A percentile compares a stretch with the other conserved stretches of the same genome.
Evolutionary conservation across 2,797 vertebrate species (phyloP).

Genomic region (Triplophysa bombifrons): DNA sequence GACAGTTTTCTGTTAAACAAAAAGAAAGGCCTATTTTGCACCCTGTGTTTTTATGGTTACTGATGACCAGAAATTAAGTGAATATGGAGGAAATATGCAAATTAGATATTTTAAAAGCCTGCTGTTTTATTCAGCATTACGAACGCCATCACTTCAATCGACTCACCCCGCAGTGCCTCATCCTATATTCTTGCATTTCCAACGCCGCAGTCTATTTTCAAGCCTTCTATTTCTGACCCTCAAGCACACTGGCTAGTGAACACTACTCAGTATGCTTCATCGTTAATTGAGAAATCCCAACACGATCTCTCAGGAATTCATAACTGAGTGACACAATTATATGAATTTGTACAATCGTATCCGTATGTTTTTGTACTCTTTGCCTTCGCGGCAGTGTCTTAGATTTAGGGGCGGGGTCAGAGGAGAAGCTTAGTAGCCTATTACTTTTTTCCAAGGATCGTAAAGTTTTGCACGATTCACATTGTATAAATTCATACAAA

Average conservation of each 20-base stretch:
- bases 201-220: constrained; percentile 62
- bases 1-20: constrained; percentile 55
- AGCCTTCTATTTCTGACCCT: constrained; percentile 63
- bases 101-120: constrained; percentile 67
- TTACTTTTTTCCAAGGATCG: no score
- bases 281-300: no score
- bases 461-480: no score
- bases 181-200: constrained; percentile 67
- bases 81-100: constrained; percentile 65
- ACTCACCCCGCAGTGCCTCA: constrained; percentile 64
- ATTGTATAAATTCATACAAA: no score
- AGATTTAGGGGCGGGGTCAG: no score
- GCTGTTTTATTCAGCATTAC: constrained; percentile 69
- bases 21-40: constrained; percentile 26
- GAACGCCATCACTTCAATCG: constrained; percentile 64
- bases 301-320: no score
- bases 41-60: constrained; percentile 57
- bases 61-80: constrained; percentile 60
- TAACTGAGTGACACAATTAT: no score
- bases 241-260: constrained; percentile 47
- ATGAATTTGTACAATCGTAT: no score
- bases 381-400: no score
- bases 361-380: no score
- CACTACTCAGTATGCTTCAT: constrained; percentile 3
- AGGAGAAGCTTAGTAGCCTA: no score